Evolutionary conservation across 2,888 invertebrate genomes (phyloP).

Genomic region (Eupithecia pulchellata): DNA sequence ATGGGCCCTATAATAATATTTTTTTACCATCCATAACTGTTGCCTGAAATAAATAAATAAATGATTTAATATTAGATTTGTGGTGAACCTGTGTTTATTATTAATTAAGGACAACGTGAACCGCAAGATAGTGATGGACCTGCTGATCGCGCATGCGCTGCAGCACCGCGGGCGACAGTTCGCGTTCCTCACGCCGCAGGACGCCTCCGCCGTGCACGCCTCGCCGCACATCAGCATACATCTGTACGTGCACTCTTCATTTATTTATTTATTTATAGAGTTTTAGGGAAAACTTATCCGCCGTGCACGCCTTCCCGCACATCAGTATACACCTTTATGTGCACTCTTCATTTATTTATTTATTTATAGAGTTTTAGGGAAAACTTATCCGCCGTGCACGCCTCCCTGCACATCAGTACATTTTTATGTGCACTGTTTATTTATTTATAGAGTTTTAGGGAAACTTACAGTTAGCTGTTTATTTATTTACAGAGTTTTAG

Average conservation of each 20-base stretch:
- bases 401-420: constrained; percentile 83
- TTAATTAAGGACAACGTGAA: constrained; percentile 91
- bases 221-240: constrained; percentile 85
- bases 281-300: no score
- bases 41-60: no score
- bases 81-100: background rate
- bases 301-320: constrained; percentile 75
- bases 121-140: constrained; percentile 90
- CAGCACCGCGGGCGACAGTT: constrained; percentile 90
- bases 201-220: constrained; percentile 85
- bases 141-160: constrained; percentile 91
- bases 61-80: no score
- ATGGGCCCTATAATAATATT: no score
- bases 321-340: constrained; percentile 86
- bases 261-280: no score
- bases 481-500: no score
- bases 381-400: constrained; percentile 81
- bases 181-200: constrained; percentile 95
- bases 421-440: constrained; percentile 69
- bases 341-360: no score
- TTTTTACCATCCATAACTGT: no score
- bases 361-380: no score
- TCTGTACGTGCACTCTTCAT: constrained; percentile 69
- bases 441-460: no score
- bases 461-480: no score